phyloP scores from a whole-genome alignment of 2,888 invertebrate species.

The Brachyptera putata region DNA sequence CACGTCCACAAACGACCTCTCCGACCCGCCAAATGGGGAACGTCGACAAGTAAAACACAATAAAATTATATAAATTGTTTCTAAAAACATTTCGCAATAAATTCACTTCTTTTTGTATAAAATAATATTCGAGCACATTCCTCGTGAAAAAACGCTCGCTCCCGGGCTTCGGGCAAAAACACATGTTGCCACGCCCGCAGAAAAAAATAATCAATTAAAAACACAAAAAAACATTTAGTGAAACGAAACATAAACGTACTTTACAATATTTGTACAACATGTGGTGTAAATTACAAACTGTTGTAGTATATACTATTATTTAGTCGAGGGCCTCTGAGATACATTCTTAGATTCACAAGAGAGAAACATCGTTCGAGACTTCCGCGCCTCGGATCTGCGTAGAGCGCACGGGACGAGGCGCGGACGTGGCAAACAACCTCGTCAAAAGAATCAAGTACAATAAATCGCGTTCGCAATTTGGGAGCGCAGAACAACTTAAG shows the following conservation, averaged over 20 bases:
- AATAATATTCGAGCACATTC: neutral
- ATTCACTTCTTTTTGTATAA: neutral
- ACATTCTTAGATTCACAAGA: neutral
- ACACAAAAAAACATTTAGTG: constrained; percentile 13
- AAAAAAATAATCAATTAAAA: neutral
- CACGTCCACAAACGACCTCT: constrained; percentile 1
- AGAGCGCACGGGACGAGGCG: no score
- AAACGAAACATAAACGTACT: constrained; percentile 8
- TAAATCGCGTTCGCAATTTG: neutral
- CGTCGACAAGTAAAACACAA: neutral
- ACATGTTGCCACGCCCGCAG: no score
- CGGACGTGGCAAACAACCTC: no score
- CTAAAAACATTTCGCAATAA: neutral
- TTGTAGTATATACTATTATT: no score
- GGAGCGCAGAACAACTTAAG: neutral
- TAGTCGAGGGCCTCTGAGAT: neutral
- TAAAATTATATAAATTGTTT: neutral
- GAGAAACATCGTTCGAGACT: neutral
- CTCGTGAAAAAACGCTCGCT: no score
- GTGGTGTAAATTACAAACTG: constrained; percentile 2
- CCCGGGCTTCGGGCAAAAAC: no score
- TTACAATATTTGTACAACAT: constrained; percentile 15
- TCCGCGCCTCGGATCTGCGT: neutral
- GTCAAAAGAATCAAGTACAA: no score
- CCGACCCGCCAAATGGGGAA: neutral